These are phyloP conservation scores for Drosophila mulleri DNA, from an alignment of 2,888 invertebrate genomes.

Conservation along the genomic window DNA sequence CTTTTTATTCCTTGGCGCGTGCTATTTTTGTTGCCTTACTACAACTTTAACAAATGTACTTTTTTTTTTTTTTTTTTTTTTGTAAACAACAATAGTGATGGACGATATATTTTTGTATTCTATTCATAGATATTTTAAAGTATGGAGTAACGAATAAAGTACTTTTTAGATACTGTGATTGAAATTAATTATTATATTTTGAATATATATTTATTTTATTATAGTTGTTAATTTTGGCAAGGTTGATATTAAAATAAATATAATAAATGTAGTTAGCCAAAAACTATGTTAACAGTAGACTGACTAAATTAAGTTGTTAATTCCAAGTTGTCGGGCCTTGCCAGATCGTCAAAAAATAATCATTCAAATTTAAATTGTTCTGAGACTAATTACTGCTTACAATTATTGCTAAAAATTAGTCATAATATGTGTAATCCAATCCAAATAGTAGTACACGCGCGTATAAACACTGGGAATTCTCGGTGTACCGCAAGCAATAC, in stretches of 20 bases:
- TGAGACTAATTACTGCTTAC: neutral
- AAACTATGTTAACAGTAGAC: neutral
- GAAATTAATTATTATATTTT: neutral
- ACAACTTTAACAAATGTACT: conserved; percentile 45
- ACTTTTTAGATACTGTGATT: no score
- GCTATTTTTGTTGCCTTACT: conserved; percentile 37
- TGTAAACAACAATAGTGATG: conserved; percentile 65
- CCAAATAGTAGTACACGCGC: conserved; percentile 67
- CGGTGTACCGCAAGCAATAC: conserved; percentile 71
- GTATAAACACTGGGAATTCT: conserved; percentile 77
- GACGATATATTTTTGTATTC: conserved; percentile 17
- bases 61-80: conserved; percentile 64
- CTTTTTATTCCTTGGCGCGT: conserved; percentile 24
- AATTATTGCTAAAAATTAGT: conserved; percentile 14
- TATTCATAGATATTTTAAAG: conserved; percentile 6
- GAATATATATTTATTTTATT: neutral
- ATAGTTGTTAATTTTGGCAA: neutral
- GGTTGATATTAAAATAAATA: neutral
- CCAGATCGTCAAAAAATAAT: conserved; percentile 20
- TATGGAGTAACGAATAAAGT: conserved; percentile 11
- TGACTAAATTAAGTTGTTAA: neutral
- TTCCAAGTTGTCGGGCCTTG: neutral
- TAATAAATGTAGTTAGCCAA: neutral
- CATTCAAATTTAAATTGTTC: conserved; percentile 13
- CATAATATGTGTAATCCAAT: conserved; percentile 67